phyloP scores from a whole-genome alignment of 1,140 invertebrate species.

The Solenopsis fugax region DNA sequence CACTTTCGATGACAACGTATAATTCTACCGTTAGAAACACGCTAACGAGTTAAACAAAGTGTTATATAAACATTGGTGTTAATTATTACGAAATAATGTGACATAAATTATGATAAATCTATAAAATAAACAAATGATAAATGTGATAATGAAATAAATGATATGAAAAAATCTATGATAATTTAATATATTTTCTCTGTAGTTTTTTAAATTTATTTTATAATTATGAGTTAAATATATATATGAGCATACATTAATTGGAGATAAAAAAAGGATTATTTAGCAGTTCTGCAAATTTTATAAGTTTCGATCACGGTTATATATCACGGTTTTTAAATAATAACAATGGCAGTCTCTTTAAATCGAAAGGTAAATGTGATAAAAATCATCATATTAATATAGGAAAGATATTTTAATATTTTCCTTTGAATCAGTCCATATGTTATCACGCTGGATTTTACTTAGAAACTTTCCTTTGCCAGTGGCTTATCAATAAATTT shows the following conservation, averaged over 20 bases:
- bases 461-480: not conserved
- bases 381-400: not conserved
- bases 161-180: not conserved
- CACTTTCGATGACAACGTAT: conserved; percentile 45
- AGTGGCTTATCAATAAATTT: not conserved
- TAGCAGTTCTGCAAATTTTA: not conserved
- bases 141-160: too few species aligned
- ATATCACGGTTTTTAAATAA: not conserved
- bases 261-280: not conserved
- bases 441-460: not conserved
- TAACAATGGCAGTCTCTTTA: not conserved
- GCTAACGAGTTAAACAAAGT: conserved; percentile 10
- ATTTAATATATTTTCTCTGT: not conserved
- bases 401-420: not conserved
- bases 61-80: conserved; percentile 34
- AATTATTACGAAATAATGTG: not conserved
- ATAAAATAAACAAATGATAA: too few species aligned
- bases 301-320: not conserved
- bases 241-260: not conserved
- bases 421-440: not conserved
- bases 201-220: not conserved
- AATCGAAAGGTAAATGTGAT: not conserved
- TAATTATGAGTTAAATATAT: not conserved
- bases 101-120: not conserved
- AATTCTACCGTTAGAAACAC: not conserved